A percentile compares a stretch with the other conserved stretches of the same genome.
phyloP scores from a whole-genome alignment of 2,888 invertebrate genomes.

The Salticus scenicus region DNA sequence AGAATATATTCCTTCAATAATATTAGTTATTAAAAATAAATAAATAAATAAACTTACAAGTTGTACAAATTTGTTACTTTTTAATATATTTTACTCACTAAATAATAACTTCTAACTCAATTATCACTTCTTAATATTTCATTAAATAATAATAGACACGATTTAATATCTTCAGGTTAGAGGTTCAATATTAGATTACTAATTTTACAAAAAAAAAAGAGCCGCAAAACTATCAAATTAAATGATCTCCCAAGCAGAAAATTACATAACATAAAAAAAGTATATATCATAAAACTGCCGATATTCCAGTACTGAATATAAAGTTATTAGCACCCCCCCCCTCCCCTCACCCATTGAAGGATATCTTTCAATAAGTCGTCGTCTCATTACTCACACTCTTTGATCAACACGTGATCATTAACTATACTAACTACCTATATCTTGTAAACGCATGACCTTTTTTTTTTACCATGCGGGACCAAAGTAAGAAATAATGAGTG shows the following conservation, averaged over 20 bases:
- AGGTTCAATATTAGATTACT: no score
- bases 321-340: background rate
- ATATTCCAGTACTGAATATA: background rate
- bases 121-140: no score
- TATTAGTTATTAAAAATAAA: no score
- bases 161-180: no score
- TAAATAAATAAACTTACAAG: no score
- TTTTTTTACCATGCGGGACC: constrained; percentile 21
- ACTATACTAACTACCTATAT: constrained; percentile 39
- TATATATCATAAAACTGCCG: background rate
- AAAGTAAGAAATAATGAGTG: constrained; percentile 65
- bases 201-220: no score
- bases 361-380: constrained; percentile 11
- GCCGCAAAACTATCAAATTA: background rate
- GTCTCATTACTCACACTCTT: constrained; percentile 35
- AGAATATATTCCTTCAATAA: no score
- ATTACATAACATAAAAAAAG: background rate
- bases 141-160: no score
- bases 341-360: background rate
- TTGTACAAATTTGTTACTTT: no score
- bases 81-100: no score
- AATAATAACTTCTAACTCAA: no score
- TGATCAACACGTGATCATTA: constrained; percentile 61
- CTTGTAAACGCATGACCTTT: background rate
- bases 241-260: background rate